Conservation (phyloP, 2,113 vertebrate species). For the Corythornis cristatus region DNA sequence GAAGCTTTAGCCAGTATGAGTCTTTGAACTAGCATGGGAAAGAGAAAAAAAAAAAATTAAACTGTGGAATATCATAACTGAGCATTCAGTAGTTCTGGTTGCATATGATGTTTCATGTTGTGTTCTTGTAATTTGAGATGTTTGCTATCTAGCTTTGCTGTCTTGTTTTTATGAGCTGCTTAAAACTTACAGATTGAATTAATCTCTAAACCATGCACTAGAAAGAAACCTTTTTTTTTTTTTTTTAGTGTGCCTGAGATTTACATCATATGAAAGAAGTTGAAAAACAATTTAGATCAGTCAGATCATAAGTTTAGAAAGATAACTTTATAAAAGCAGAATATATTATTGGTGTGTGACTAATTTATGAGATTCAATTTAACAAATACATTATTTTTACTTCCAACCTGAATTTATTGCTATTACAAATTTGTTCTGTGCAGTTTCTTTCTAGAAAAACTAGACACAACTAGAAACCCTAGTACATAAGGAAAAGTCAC, state of each 20-base stretch:
- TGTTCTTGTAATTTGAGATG: neutral
- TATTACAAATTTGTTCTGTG: neutral
- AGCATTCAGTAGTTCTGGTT: neutral
- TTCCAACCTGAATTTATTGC: neutral
- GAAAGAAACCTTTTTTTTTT: constrained; percentile 7
- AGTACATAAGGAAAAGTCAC: neutral
- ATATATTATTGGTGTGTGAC: neutral
- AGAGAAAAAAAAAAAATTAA: neutral
- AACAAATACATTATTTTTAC: neutral
- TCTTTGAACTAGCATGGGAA: neutral
- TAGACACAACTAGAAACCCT: neutral
- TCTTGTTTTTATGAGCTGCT: constrained; percentile 23
- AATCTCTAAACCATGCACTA: neutral
- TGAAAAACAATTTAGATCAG: neutral
- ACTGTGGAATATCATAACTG: neutral
- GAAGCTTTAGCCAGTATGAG: neutral
- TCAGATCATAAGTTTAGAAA: neutral
- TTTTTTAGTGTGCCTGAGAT: neutral
- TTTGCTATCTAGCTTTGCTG: neutral
- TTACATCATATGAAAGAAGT: neutral
- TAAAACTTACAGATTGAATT: constrained; percentile 2
- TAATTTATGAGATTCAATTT: neutral
- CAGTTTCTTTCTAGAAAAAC: neutral
- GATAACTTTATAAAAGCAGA: neutral
- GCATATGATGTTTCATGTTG: neutral